Evolutionary conservation across 1,140 invertebrate species (phyloP), one percentile per base, ranked within the genome.

Genomic region (Palaemon carinicauda): DNA sequence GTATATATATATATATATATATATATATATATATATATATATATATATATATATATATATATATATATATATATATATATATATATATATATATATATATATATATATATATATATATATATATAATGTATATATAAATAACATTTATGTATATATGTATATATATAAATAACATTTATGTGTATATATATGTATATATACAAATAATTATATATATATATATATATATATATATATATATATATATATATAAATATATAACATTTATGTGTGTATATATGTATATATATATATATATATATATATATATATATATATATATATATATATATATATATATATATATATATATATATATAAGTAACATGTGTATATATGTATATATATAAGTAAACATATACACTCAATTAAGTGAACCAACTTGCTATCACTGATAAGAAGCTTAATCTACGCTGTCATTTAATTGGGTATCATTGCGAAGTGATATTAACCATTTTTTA

Each of bases 171-270:
- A n/a, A n/a, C n/a, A n/a, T n/a, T n/a, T n/a, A n/a, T n/a, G n/a
- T n/a, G n/a, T 14, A 53, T 75, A 53, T 75, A 53, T 75, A 3
- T 75, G 15, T 75, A 53, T 75, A 53, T 4, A 53, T 75, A 53
- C 14, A 53, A 4, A 53, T 75, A 53, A 4, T 4, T 75, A 53
- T 75, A 53, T 4, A 53, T 75, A 14, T 75, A 53, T 75, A 53
- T 75, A 53, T 75, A 53, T 75, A 53, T 75, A 27, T 75, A 53
- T 75, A 53, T 75, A 53, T 75, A 27, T 75, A 53, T 75, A 53
- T 75, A 53, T 75, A 14, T 75, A 53, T 50, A 27, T 60, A 60
- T 60, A 60, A 4, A 60, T 60, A 60, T 60, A 24, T 60, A n/a
- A n/a, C n/a, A n/a, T n/a, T n/a, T n/a, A n/a, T n/a, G n/a, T 41